Evolutionary conservation across 2,797 vertebrate species (phyloP), one percentile per base, ranked within the genome.

Genomic region (Myiotriccus ornatus): DNA sequence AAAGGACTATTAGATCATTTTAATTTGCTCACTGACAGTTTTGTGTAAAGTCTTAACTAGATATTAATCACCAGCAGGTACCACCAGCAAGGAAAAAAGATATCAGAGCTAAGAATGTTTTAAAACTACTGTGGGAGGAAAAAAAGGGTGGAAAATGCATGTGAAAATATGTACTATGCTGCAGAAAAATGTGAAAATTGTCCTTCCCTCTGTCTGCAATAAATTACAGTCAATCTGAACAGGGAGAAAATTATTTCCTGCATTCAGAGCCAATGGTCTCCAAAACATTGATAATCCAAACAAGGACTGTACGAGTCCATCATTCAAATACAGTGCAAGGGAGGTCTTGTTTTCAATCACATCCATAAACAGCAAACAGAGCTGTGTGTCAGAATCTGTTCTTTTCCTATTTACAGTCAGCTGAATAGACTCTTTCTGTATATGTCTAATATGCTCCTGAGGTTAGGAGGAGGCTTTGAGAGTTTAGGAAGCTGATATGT

Each of bases 41-140:
- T 89, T 86, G 37, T 74, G 56, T 67, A 60, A 84, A 62, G 13
- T 50, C 12, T 77, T 80, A 91, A 35, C 13, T 37, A 77, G 43
- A 50, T 27, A 47, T 74, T 70, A 35, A 89, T 91, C 71, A 92
- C 37, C 41, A 89, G 60, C 37, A 83, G 52, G 47, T 75, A 85
- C 16, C 17, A 70, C 47, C 57, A 77, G 34, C 37, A 63, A 83
- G 32, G 15, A 59, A 59, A 39, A 83, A 73, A 59, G 28, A n/a
- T 63, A 21, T 70, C 49, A 60, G 59, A 80, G 34, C 53, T 79
- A 92, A 87, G 65, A 67, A 70, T 1, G 7, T 47, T 89, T 87
- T 85, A 67, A 71, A 87, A 28, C 23, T 77, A 22, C 71, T 5
- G 7, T 52, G 14, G 14, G 49, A 77, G 14, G 6, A 2, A 67